phyloP scores from a whole-genome alignment of 2,113 vertebrate genomes.

The Numenius arquata region DNA sequence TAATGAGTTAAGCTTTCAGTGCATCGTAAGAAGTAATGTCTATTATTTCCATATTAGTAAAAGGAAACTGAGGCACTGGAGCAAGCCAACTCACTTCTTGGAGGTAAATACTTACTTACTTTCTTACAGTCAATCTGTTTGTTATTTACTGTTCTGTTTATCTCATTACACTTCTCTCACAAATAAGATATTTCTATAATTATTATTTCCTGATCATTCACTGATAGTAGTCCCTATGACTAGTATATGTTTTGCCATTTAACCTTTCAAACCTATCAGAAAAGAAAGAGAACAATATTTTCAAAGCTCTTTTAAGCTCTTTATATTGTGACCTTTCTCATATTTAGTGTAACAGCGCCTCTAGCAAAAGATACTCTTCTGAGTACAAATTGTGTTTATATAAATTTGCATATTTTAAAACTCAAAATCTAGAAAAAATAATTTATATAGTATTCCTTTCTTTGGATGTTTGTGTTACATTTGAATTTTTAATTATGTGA shows the following conservation, averaged over 20 bases:
- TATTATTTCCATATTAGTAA: background rate
- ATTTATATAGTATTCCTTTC: background rate
- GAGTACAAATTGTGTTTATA: background rate
- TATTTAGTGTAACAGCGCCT: background rate
- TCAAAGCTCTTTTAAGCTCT: background rate
- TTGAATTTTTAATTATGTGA: background rate
- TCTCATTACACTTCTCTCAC: background rate
- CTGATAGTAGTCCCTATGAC: background rate
- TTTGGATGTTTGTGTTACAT: background rate
- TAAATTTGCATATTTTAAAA: background rate
- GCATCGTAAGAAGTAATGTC: background rate
- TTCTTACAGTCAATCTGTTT: background rate
- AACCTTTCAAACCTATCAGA: background rate
- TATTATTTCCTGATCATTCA: background rate
- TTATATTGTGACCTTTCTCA: background rate
- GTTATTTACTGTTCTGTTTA: background rate
- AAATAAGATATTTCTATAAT: background rate
- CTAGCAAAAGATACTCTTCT: background rate
- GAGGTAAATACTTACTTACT: background rate
- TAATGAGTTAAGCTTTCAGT: background rate
- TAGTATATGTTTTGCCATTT: background rate
- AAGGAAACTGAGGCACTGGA: conserved; percentile 16
- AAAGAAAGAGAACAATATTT: background rate
- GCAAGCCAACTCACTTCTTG: background rate
- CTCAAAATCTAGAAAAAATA: background rate